Conservation (phyloP, 2,113 vertebrate species). For the Alectura lathami region DNA sequence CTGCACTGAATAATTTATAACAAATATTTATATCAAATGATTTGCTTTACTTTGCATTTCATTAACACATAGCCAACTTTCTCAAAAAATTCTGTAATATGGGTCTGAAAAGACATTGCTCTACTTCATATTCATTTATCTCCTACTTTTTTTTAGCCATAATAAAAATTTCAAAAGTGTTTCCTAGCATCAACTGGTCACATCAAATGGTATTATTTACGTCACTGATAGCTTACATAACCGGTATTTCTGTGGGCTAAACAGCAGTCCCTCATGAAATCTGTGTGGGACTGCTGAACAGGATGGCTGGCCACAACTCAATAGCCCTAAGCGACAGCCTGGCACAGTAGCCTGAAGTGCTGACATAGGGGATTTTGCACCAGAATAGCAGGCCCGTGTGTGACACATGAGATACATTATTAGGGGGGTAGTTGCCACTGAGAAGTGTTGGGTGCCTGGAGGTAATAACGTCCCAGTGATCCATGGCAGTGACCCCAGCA, state of each 20-base stretch:
- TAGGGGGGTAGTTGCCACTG: neutral
- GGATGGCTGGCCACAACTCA: too few species aligned
- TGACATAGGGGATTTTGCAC: neutral
- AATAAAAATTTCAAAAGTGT: neutral
- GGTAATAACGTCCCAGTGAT: neutral
- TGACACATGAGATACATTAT: neutral
- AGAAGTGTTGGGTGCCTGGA: fast-evolving
- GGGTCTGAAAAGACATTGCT: neutral
- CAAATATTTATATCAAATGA: neutral
- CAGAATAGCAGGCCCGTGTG: neutral
- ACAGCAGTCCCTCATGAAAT: neutral
- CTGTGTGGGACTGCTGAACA: neutral
- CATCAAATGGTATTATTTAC: neutral
- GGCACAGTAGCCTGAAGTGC: neutral
- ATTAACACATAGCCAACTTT: neutral
- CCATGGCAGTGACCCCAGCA: neutral
- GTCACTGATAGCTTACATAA: neutral
- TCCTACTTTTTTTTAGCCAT: neutral
- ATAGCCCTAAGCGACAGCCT: neutral
- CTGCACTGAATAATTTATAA: neutral
- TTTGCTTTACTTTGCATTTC: neutral
- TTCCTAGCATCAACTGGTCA: neutral
- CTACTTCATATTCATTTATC: neutral
- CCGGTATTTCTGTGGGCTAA: neutral
- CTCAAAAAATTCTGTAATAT: neutral